Percentiles rank a stretch among this genome's conserved stretches.
Conservation (phyloP, 2,797 vertebrate species). For the Acanthiza pusilla region DNA sequence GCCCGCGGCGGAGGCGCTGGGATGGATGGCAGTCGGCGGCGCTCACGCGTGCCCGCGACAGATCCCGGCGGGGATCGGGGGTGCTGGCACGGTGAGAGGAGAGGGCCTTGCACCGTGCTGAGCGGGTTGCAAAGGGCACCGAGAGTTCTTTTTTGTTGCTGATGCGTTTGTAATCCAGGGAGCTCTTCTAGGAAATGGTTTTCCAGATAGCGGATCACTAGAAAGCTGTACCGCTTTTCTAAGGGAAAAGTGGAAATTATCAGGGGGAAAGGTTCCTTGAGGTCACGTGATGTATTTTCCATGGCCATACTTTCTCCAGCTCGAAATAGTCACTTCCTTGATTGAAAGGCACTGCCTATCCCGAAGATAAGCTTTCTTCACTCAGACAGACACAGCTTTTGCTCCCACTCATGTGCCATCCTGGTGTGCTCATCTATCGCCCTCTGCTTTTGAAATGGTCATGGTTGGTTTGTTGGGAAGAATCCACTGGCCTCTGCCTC, state of each 20-base stretch:
- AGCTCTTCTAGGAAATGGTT: neutral
- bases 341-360: neutral
- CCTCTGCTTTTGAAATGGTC: neutral
- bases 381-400: neutral
- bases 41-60: neutral
- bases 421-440: neutral
- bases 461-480: neutral
- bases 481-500: neutral
- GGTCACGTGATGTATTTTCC: neutral
- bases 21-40: neutral
- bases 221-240: neutral
- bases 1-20: neutral
- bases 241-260: neutral
- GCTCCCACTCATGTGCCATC: accelerated
- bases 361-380: neutral
- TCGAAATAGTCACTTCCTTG: neutral
- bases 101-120: neutral
- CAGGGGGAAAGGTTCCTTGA: neutral
- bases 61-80: neutral
- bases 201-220: neutral
- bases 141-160: neutral
- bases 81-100: too few relatives aligned
- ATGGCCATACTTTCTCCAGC: accelerated
- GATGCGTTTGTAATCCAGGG: neutral
- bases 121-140: neutral